Percentiles rank a stretch among this genome's conserved stretches.
Conservation (phyloP, 2,888 invertebrate genomes). For the Tipula unca region DNA sequence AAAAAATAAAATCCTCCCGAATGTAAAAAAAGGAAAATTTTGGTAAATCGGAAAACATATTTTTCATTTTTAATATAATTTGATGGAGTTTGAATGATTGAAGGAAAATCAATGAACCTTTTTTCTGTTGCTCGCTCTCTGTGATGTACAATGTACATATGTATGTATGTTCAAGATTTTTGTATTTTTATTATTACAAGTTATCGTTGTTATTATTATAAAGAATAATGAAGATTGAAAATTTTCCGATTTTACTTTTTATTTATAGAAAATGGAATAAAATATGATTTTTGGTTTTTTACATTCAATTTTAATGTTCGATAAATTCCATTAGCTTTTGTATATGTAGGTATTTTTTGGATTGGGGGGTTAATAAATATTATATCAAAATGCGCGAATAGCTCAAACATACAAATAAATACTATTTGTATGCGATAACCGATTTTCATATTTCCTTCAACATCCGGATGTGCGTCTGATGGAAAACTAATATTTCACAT, state of each 20-base stretch:
- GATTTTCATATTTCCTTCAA: neutral
- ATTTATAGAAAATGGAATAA: neutral
- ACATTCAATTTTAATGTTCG: neutral
- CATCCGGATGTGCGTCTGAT: neutral
- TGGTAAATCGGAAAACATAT: neutral
- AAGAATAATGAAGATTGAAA: neutral
- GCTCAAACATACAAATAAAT: neutral
- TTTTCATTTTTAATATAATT: slow-evolving; percentile 8
- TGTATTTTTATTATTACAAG: neutral
- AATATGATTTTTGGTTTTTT: neutral
- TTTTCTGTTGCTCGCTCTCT: neutral
- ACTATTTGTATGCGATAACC: neutral
- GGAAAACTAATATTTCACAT: neutral
- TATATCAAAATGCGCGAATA: neutral
- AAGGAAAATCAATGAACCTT: slow-evolving; percentile 14
- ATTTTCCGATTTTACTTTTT: neutral
- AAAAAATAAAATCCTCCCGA: neutral
- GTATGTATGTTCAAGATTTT: neutral
- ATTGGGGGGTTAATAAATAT: neutral
- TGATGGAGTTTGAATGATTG: neutral
- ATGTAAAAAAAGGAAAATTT: neutral
- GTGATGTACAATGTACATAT: no score
- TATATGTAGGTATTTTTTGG: neutral
- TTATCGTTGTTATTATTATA: neutral
- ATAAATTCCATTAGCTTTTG: neutral